Base-by-base conservation (phyloP, 2,113 vertebrate genomes). In the Chinchilla lanigera region DNA sequence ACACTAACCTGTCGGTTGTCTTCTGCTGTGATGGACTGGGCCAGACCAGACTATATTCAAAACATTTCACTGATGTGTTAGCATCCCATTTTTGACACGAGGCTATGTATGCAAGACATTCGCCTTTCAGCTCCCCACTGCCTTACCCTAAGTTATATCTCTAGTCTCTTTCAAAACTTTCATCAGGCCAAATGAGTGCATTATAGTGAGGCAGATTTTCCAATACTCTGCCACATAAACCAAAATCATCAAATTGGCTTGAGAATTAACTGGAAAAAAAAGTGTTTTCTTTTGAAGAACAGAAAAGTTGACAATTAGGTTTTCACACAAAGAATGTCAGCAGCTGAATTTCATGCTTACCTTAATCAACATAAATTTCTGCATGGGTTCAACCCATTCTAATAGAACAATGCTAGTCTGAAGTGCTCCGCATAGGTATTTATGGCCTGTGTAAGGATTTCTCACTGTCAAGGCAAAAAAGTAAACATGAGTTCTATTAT, bases 281-380 rank as follows among this genome's bases (percentile, higher is more conserved):
- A 73, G n/a, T 0, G 7, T 65, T 60, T 90, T 82, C 61, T 75
- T n/a, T 80, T 35, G 58, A 96, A 93, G 58, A 95, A 85, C 8
- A 96, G 33, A 50, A 86, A 92, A 95, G 81, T 17, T 41, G 69
- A 61, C 35, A 50, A 93, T 61, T 77, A 80, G 35, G 60, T 14
- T 90, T 93, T 93, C 61, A 84, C 35, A 77, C 6, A 71, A 90
- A 92, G 26, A 94, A 94, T 52, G 11, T 81, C 33, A 77, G 12
- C 82, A 35, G 56, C 2, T 94, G 52, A 83, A 14, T 10, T 3
- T 67, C 73, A 80, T 30, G 95, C 99, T 97, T 98, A 99, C 99
- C 99, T 99, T 99, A 98, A 99, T 99, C 98, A 99, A 98, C 99
- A 99, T 99, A 97, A 99, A 99, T 98, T 99, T 99, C 98, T 99